Percentiles rank a stretch among this genome's conserved stretches.
phyloP scores from a whole-genome alignment of 2,888 invertebrate genomes.

The Caprella mutica region DNA sequence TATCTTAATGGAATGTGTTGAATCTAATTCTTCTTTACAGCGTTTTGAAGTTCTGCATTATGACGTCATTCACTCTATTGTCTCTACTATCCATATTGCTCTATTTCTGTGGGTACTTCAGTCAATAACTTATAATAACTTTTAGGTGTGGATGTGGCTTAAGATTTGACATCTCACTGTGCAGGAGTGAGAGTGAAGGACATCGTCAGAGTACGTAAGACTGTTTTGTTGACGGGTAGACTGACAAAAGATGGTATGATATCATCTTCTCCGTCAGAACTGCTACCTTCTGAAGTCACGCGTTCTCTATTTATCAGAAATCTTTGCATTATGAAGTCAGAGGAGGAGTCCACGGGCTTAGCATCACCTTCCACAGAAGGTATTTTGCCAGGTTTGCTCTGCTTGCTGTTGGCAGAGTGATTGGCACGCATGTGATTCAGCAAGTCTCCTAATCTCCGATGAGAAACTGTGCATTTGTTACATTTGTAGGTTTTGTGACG shows the following conservation, averaged over 20 bases:
- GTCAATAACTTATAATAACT: too few species aligned
- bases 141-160: too few species aligned
- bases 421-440: constrained; percentile 46
- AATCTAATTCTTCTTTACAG: too few species aligned
- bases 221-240: constrained; percentile 79
- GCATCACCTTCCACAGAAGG: constrained; percentile 41
- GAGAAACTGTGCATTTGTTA: constrained; percentile 39
- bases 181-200: constrained; percentile 89
- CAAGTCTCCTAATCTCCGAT: constrained; percentile 38
- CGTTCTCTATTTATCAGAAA: constrained; percentile 58
- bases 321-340: constrained; percentile 73
- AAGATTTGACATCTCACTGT: constrained; percentile 49
- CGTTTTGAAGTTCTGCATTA: too few species aligned
- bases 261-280: constrained; percentile 10
- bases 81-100: too few species aligned
- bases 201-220: constrained; percentile 73
- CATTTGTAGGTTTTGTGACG: constrained; percentile 37
- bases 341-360: constrained; percentile 37
- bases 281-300: constrained; percentile 3
- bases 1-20: too few species aligned
- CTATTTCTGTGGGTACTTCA: too few species aligned
- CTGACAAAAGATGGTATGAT: constrained; percentile 86
- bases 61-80: too few species aligned
- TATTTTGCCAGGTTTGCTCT: constrained; percentile 33
- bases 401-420: constrained; percentile 25